Evolutionary conservation across 2,888 invertebrate species (phyloP).

Genomic region (Helleia helle): DNA sequence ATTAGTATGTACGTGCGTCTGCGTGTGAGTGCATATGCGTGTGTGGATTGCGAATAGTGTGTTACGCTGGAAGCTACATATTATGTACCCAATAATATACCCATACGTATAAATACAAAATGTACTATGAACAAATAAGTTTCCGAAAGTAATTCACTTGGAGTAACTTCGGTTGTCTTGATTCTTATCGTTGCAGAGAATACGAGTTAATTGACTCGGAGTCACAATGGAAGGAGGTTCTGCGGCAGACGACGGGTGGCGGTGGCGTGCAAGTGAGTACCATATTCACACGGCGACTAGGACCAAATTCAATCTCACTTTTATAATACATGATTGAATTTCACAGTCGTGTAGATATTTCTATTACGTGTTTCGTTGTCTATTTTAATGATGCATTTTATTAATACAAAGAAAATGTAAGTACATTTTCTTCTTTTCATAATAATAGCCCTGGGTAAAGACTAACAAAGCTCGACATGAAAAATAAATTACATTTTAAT

Average conservation of each 20-base stretch:
- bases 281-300: conserved; percentile 9
- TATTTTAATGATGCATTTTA: too few relatives aligned
- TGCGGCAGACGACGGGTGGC: conserved; percentile 78
- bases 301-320: not conserved
- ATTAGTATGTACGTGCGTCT: too few relatives aligned
- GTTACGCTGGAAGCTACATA: too few relatives aligned
- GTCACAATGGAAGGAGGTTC: conserved; percentile 91
- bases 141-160: conserved; percentile 11
- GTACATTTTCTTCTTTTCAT: too few relatives aligned
- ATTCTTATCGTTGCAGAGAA: conserved; percentile 46
- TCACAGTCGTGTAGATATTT: conserved; percentile 4
- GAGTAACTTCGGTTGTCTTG: conserved; percentile 12
- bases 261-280: conserved; percentile 61
- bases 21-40: too few relatives aligned
- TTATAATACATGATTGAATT: conserved; percentile 6
- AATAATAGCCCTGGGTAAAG: too few relatives aligned
- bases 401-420: too few relatives aligned
- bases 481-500: too few relatives aligned
- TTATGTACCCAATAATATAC: too few relatives aligned
- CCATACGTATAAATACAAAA: too few relatives aligned
- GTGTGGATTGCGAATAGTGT: too few relatives aligned
- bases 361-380: not conserved
- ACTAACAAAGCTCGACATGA: too few relatives aligned
- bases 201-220: conserved; percentile 89
- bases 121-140: conserved; percentile 2